These are phyloP conservation scores for Drosophila guanche DNA, from an alignment of 1,140 invertebrate genomes.

Conservation along the genomic window DNA sequence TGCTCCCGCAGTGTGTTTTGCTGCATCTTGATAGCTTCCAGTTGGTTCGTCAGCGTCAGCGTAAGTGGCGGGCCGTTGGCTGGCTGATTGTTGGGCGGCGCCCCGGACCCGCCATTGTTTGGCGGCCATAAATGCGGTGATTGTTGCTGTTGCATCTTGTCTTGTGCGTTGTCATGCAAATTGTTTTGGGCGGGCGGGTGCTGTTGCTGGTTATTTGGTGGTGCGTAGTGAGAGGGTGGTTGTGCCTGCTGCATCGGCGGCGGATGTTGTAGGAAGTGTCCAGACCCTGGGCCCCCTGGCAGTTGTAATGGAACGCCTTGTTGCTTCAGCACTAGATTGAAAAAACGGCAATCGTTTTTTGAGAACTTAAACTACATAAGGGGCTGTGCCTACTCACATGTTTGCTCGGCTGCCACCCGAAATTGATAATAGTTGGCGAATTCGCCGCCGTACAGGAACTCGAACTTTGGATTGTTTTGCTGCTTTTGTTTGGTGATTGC, in stretches of 20 bases:
- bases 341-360: not conserved
- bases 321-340: conserved; percentile 84
- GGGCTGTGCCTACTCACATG: conserved; percentile 54
- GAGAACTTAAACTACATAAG: too few relatives aligned
- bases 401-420: conserved; percentile 86
- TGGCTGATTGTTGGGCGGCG: conserved; percentile 33
- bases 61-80: conserved; percentile 65
- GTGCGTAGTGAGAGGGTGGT: conserved; percentile 52
- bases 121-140: conserved; percentile 62
- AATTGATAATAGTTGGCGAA: conserved; percentile 98
- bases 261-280: conserved; percentile 56
- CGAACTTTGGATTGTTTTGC: conserved; percentile 98
- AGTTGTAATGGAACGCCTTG: conserved; percentile 62
- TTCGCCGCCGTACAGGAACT: conserved; percentile 98
- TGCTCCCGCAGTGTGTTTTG: conserved; percentile 94
- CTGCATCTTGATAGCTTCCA: conserved; percentile 87
- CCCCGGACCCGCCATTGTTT: conserved; percentile 19
- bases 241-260: conserved; percentile 69
- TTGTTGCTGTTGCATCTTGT: conserved; percentile 49
- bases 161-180: conserved; percentile 34
- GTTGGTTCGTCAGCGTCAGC: conserved; percentile 78
- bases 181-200: conserved; percentile 10
- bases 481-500: conserved; percentile 99
- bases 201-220: conserved; percentile 46
- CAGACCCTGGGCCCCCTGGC: conserved; percentile 26